These are phyloP conservation scores for Hydroisotoma schaefferi DNA, from an alignment of 2,888 invertebrate species.

Conservation along the genomic window DNA sequence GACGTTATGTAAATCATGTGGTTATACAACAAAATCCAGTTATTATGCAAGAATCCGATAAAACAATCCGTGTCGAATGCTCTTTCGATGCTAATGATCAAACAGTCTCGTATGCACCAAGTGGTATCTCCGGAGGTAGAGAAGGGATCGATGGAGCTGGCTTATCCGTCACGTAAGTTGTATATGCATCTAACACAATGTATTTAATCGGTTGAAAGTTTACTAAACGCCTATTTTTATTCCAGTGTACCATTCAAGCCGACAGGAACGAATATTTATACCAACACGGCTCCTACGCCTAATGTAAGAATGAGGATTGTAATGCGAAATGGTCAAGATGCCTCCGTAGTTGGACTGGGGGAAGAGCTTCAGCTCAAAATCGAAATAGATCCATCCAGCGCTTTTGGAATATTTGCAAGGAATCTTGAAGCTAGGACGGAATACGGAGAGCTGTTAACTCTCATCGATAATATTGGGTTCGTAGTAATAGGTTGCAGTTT, in stretches of 20 bases:
- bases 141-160: conserved; percentile 50
- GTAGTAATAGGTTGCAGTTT: not conserved
- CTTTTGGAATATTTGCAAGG: conserved; percentile 54
- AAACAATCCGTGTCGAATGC: conserved; percentile 54
- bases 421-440: conserved; percentile 55
- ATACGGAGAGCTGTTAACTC: conserved; percentile 54
- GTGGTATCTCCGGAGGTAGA: conserved; percentile 49
- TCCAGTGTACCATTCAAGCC: conserved; percentile 52
- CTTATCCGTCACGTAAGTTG: conserved; percentile 53
- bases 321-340: conserved; percentile 52
- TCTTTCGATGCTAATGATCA: conserved; percentile 55
- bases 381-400: conserved; percentile 53
- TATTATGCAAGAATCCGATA: conserved; percentile 55
- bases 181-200: conserved; percentile 1
- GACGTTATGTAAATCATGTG: conserved; percentile 54
- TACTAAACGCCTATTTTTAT: conserved; percentile 8
- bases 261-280: conserved; percentile 53
- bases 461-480: conserved; percentile 54
- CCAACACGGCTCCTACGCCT: conserved; percentile 55
- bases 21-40: conserved; percentile 55
- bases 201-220: not conserved
- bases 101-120: conserved; percentile 53
- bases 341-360: conserved; percentile 54
- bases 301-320: conserved; percentile 54
- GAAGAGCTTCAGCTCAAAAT: conserved; percentile 54